Base-by-base conservation (phyloP, 1,140 invertebrate genomes). In the Lasioglossum baleicum region DNA sequence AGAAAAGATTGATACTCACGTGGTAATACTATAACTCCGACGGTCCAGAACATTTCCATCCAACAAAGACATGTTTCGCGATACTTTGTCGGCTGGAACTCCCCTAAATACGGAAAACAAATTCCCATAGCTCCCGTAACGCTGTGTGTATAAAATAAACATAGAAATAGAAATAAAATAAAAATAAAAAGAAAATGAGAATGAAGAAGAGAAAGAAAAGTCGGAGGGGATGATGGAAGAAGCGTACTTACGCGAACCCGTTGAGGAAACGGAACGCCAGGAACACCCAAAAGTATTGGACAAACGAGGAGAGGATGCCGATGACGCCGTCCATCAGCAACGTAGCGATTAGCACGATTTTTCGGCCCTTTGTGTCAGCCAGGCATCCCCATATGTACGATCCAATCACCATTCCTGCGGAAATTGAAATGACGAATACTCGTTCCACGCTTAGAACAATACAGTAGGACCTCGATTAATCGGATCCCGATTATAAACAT, bases 321-420 rank as follows among this genome's bases (percentile, higher is more conserved):
- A 95, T 95, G 6, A 97, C 88, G 65, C 96, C 96, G 89, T 97
- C 97, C 87, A 97, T 94, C 7, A 97, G 90, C 63, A 97, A 94
- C 0, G 96, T 96, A 20, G 95, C 95, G 60, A 97, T 95, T 71
- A 98, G 91, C 20, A 97, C 96, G 11, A 95, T 90, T 88, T 96
- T 95, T 40, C 97, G 94, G 0, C 97, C 97, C 85, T 96, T 95
- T 0, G 96, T 96, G 91, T 98, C 97, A 81, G 97, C 97, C 85
- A 98, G 93, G 82, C 96, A 97, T 51, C 97, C 97, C 97, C 97
- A 98, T 90, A 97, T 95, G 92, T 97, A 97, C n/a, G 97, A 97
- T 22, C 97, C 97, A 79, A 97, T 93, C 75, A 98, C 95, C 97
- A 98, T 98, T 81, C 97, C 97, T 97, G 84, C 6, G 84, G 6